Percentiles rank a stretch among this genome's conserved stretches.
Evolutionary conservation across 35 echinoderm and acorn worm species (phyloP).

Genomic region (Lytechinus pictus): DNA sequence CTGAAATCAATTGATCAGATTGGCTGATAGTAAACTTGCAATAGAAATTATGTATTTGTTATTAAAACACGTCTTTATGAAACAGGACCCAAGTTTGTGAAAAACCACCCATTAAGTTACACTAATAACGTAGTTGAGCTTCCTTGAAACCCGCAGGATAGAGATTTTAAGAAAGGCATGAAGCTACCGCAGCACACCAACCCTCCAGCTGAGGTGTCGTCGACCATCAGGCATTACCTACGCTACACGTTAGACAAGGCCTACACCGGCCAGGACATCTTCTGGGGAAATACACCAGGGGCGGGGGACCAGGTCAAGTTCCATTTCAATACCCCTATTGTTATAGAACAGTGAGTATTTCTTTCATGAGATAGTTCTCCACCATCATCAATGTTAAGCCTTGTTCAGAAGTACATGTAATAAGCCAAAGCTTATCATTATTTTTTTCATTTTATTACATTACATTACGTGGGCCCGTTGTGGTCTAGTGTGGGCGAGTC

Average conservation of each 20-base stretch:
- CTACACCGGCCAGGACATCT: conserved; percentile 91
- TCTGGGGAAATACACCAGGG: conserved; percentile 94
- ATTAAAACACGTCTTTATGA: too few relatives aligned
- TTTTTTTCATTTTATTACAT: too few relatives aligned
- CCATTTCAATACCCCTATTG: conserved; percentile 81
- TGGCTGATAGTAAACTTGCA: too few relatives aligned
- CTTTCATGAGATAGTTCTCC: neutral
- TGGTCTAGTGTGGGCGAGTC: too few relatives aligned
- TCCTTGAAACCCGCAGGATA: conserved; percentile 63
- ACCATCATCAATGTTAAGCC: too few relatives aligned
- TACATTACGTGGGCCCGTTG: too few relatives aligned
- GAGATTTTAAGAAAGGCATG: conserved; percentile 93
- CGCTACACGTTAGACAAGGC: conserved; percentile 91
- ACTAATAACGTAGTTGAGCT: neutral
- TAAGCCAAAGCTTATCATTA: too few relatives aligned
- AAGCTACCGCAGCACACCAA: conserved; percentile 73
- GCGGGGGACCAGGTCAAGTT: conserved; percentile 79
- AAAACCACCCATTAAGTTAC: too few relatives aligned
- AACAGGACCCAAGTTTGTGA: too few relatives aligned
- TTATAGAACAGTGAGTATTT: conserved; percentile 80
- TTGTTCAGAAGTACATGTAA: too few relatives aligned
- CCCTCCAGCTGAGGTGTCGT: conserved; percentile 86
- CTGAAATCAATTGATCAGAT: too few relatives aligned
- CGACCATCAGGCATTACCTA: conserved; percentile 87
- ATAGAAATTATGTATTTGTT: too few relatives aligned